These are phyloP conservation scores for Pyrochroa serraticornis DNA, from an alignment of 2,888 invertebrate species.

Conservation along the genomic window DNA sequence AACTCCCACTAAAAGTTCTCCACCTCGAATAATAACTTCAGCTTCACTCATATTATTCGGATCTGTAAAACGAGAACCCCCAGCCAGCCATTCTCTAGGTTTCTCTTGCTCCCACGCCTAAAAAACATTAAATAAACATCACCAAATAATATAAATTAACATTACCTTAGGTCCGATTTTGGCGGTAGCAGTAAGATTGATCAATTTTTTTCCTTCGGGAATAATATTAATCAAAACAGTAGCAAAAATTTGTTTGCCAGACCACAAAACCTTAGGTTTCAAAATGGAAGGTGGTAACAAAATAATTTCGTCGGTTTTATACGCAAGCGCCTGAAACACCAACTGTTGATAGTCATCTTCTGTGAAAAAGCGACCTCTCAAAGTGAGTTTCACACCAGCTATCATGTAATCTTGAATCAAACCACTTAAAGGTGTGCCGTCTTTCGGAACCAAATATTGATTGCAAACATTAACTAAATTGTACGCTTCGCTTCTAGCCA, in stretches of 20 bases:
- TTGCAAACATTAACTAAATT: conserved; percentile 81
- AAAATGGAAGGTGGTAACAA: conserved; percentile 84
- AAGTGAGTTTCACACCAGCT: conserved; percentile 86
- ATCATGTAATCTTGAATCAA: conserved; percentile 99
- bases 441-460: conserved; percentile 97
- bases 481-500: conserved; percentile 90
- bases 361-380: conserved; percentile 86
- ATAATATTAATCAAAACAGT: conserved; percentile 87
- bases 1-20: conserved; percentile 89
- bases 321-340: conserved; percentile 81
- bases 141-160: no score
- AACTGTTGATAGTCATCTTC: conserved; percentile 88
- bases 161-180: conserved; percentile 69
- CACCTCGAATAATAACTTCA: conserved; percentile 85
- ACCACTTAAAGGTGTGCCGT: conserved; percentile 95
- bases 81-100: conserved; percentile 68
- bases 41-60: conserved; percentile 82
- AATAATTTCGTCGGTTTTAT: conserved; percentile 69
- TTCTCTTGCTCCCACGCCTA: conserved; percentile 68
- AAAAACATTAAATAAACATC: no score
- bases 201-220: conserved; percentile 70
- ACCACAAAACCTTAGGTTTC: conserved; percentile 91
- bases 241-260: conserved; percentile 94
- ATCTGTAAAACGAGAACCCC: conserved; percentile 66
- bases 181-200: conserved; percentile 73